phyloP scores from a whole-genome alignment of 2,113 vertebrate species.

The Plotosus lineatus region DNA sequence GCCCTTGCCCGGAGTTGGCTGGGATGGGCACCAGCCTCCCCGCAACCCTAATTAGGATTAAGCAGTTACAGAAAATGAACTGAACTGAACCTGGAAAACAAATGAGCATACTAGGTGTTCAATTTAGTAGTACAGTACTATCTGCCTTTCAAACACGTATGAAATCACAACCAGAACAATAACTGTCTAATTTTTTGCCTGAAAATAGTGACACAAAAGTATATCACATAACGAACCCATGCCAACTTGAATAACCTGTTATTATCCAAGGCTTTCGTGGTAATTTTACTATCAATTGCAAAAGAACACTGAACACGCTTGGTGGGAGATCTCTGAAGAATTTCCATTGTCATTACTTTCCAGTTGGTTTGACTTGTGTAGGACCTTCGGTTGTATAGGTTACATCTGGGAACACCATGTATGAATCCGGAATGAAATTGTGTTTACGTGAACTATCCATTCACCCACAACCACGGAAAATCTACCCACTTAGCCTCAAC shows the following conservation, averaged over 20 bases:
- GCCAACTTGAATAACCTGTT: background rate
- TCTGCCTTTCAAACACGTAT: background rate
- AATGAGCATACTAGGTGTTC: background rate
- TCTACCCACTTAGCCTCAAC: too few species aligned
- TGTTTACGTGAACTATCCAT: background rate
- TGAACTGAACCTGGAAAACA: background rate
- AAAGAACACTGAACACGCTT: background rate
- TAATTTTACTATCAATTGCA: background rate
- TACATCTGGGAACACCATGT: background rate
- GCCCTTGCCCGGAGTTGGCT: too few species aligned
- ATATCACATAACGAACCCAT: background rate
- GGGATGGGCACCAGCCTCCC: too few species aligned
- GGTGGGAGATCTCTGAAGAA: background rate
- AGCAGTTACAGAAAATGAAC: too few species aligned
- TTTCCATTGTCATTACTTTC: background rate
- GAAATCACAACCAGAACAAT: background rate
- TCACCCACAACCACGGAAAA: background rate
- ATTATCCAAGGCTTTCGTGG: background rate
- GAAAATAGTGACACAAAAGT: background rate
- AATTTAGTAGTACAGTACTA: background rate
- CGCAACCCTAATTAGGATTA: too few species aligned
- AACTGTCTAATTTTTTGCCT: background rate
- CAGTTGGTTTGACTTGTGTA: background rate
- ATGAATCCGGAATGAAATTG: background rate
- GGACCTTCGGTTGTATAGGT: background rate